phyloP scores from a whole-genome alignment of 2,113 vertebrate species.

The Agapornis roseicollis region DNA sequence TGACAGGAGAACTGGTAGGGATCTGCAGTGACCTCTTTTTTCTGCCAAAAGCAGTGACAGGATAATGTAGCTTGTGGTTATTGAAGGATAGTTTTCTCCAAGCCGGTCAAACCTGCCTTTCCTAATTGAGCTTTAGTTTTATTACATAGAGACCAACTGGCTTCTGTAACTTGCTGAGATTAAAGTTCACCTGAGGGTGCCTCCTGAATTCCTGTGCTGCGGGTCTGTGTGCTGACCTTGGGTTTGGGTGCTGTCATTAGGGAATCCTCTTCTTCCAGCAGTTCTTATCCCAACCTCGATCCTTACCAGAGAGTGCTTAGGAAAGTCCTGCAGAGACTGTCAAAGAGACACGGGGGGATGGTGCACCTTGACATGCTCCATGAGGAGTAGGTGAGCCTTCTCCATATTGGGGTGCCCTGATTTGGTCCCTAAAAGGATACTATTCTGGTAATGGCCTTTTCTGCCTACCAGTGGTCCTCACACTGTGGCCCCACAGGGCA shows the following conservation, averaged over 20 bases:
- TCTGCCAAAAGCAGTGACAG: not conserved
- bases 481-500: rapidly evolving
- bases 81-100: not conserved
- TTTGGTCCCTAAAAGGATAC: not conserved
- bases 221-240: not conserved
- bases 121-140: not conserved
- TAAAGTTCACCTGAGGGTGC: not conserved
- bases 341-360: too few relatives aligned
- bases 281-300: not conserved
- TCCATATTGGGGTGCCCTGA: rapidly evolving
- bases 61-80: not conserved
- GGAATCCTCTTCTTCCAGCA: not conserved
- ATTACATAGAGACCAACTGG: not conserved
- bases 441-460: not conserved
- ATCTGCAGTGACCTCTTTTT: not conserved
- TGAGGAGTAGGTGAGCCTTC: not conserved
- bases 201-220: not conserved
- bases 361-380: not conserved
- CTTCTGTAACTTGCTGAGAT: not conserved
- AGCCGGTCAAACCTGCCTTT: slow-evolving; percentile 18
- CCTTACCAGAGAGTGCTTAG: not conserved
- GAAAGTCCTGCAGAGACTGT: not conserved
- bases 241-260: not conserved
- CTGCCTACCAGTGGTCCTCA: not conserved
- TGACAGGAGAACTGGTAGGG: slow-evolving; percentile 21